Conservation (phyloP, 2,113 vertebrate genomes). For the Beaufortia kweichowensis region DNA sequence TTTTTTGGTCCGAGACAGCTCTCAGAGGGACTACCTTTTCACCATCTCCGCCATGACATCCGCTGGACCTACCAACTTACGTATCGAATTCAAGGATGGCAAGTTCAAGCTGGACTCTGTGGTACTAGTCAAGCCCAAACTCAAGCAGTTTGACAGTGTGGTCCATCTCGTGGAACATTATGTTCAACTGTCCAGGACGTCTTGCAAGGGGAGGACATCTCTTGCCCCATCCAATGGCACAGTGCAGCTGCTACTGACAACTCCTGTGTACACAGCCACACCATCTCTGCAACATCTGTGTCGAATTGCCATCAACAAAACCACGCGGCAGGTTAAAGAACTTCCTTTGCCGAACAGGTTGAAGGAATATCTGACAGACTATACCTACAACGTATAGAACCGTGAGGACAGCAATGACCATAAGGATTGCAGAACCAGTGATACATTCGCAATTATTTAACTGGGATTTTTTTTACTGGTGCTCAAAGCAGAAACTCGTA, state of each 20-base stretch:
- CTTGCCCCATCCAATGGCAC: constrained; percentile 81
- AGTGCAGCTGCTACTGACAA: constrained; percentile 92
- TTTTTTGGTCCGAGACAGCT: constrained; percentile 93
- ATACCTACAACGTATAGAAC: constrained; percentile 86
- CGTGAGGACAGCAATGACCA: neutral
- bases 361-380: constrained; percentile 92
- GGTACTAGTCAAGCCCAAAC: constrained; percentile 87
- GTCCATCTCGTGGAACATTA: constrained; percentile 95
- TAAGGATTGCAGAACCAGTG: constrained; percentile 1
- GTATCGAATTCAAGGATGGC: constrained; percentile 90
- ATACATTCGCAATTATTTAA: neutral
- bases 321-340: constrained; percentile 79
- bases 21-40: constrained; percentile 90
- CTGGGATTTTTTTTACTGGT: neutral
- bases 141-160: constrained; percentile 94
- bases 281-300: constrained; percentile 89
- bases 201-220: constrained; percentile 64
- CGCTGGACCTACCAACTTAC: constrained; percentile 91
- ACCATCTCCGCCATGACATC: constrained; percentile 96
- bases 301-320: constrained; percentile 88
- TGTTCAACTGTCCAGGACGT: constrained; percentile 82
- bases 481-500: neutral
- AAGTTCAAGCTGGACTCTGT: constrained; percentile 97
- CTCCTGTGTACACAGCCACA: constrained; percentile 81
- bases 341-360: constrained; percentile 89